Base-by-base conservation (phyloP, 2,113 vertebrate species). In the Microtus richardsoni region DNA sequence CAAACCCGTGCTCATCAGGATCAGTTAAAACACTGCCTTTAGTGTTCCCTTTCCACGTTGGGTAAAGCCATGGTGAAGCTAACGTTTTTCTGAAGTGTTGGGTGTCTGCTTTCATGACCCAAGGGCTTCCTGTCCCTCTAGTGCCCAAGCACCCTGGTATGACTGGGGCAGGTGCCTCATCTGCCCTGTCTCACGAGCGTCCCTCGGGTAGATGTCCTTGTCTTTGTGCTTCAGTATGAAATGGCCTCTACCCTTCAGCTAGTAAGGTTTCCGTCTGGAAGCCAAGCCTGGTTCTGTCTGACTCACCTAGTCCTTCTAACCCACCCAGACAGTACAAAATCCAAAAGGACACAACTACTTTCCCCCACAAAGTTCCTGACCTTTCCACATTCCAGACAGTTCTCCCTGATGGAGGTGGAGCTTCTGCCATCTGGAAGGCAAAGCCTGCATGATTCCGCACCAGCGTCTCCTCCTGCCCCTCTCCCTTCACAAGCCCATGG, bases 371-470 rank as follows among this genome's bases (percentile, higher is more conserved):
- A 88, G 75, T 75, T 85, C 79, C 64, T 39, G 88, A 92, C 95
- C 93, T 88, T 68, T 71, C 47, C 58, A 33, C 91, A 80, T 95
- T 93, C 93, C 94, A 92, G 44, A 89, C 79, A 5, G 47, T 39
- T 83, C 91, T 95, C 54, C 52, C 88, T 75, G 74, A 83, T 24
- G 28, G 89, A 60, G 89, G 75, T 90, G 91, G 62, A 58, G 70
- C 66, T 80, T 79, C 94, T 90, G 52, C 33, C 87, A 84, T 39
- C 1, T 12, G 60, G 2, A 52, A 94, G 91, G 88, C 94, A 52
- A 66, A 93, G 49, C 54, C 36, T 54, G 68, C 33, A 47, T 39
- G 14, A 2, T 62, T 73, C 60, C 47, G 58, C 52, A 30, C 83
- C 10, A 47, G 60, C 39, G 11, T 62, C 52, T 58, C 4, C 36